Percentiles rank a stretch among this genome's conserved stretches.
phyloP scores from a whole-genome alignment of 2,113 vertebrate genomes.

The Rhombomys opimus region DNA sequence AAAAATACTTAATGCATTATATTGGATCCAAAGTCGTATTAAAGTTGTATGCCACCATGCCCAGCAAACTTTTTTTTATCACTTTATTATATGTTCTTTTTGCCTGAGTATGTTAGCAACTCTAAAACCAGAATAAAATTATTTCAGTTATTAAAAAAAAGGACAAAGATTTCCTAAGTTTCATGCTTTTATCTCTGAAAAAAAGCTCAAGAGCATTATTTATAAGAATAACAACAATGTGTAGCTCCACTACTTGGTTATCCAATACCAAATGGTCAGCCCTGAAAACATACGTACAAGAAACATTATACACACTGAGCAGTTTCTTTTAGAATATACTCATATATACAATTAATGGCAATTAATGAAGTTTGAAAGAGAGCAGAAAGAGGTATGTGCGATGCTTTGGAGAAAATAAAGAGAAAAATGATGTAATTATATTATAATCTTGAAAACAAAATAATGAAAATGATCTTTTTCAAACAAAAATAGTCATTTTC shows the following conservation, averaged over 20 bases:
- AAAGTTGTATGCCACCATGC: too few species aligned
- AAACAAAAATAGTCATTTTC: background rate
- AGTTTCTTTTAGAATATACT: background rate
- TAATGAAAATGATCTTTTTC: background rate
- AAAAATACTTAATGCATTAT: too few species aligned
- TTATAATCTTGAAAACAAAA: background rate
- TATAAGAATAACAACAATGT: conserved; percentile 22
- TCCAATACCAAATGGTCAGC: background rate
- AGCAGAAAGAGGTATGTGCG: background rate
- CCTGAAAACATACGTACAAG: background rate
- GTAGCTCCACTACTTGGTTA: background rate
- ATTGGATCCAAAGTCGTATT: too few species aligned
- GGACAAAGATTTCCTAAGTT: background rate
- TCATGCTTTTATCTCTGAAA: conserved; percentile 15
- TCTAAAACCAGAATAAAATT: too few species aligned
- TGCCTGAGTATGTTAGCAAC: too few species aligned
- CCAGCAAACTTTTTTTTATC: too few species aligned
- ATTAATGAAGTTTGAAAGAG: background rate
- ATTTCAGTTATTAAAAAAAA: too few species aligned
- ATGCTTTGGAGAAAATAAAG: background rate
- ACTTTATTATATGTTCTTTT: too few species aligned
- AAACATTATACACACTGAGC: background rate
- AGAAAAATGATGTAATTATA: background rate
- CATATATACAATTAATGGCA: background rate
- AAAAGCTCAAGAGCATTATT: conserved; percentile 29